Evolutionary conservation across 2,888 invertebrate species (phyloP).

Genomic region (Tenthredo mesomela): DNA sequence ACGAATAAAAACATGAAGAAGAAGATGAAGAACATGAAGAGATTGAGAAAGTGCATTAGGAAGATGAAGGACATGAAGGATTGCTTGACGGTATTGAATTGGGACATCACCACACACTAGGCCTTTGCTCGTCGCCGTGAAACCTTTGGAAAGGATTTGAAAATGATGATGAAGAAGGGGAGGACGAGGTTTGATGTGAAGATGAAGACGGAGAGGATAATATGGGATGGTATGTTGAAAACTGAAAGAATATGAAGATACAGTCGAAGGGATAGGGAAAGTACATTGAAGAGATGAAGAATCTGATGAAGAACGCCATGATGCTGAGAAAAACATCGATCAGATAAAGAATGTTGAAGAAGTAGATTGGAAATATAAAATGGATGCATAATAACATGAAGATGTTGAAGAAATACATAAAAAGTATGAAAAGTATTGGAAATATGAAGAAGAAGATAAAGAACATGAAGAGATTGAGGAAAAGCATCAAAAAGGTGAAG

Average conservation of each 20-base stretch:
- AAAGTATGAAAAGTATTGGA: not conserved
- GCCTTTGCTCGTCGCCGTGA: slow-evolving; percentile 90
- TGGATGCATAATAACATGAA: too few relatives aligned
- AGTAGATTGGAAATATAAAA: not conserved
- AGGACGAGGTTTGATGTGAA: not conserved
- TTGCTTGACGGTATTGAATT: too few relatives aligned
- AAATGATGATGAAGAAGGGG: not conserved
- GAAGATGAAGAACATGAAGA: too few relatives aligned
- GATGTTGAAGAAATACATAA: not conserved
- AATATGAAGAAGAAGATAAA: too few relatives aligned
- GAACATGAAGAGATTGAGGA: too few relatives aligned
- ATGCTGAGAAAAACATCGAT: too few relatives aligned
- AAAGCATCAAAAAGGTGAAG: too few relatives aligned
- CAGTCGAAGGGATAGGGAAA: not conserved
- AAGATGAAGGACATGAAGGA: too few relatives aligned
- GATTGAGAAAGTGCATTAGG: too few relatives aligned
- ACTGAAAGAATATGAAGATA: not conserved
- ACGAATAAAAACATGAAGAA: too few relatives aligned
- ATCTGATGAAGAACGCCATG: not conserved
- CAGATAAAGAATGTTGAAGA: not conserved
- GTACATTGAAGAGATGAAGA: not conserved
- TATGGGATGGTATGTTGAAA: not conserved
- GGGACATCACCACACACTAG: slow-evolving; percentile 89
- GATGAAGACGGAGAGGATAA: not conserved
- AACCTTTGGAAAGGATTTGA: slow-evolving; percentile 60